These are phyloP conservation scores for Takifugu flavidus DNA, from an alignment of 2,113 vertebrate genomes.

Conservation along the genomic window DNA sequence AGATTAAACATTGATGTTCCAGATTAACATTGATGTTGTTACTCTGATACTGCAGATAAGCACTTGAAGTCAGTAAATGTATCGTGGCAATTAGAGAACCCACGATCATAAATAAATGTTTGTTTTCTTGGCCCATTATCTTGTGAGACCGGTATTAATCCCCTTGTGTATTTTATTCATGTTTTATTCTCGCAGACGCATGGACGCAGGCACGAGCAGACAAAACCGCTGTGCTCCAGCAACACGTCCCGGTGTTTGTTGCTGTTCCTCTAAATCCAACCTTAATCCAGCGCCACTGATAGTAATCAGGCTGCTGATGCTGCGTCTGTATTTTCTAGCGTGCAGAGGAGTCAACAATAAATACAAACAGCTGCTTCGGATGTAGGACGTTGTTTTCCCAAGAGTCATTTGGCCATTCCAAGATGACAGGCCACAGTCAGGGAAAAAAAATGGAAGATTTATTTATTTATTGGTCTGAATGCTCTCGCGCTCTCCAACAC, in stretches of 20 bases:
- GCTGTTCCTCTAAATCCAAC: not conserved
- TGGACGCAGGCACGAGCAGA: not conserved
- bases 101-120: too few relatives aligned
- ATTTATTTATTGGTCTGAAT: not conserved
- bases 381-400: constrained; percentile 31
- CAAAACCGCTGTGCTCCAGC: not conserved
- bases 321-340: constrained; percentile 8
- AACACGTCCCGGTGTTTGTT: constrained; percentile 8
- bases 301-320: not conserved
- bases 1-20: too few relatives aligned
- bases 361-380: constrained; percentile 33
- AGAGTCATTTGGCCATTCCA: constrained; percentile 25
- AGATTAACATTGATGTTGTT: too few relatives aligned
- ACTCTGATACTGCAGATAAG: too few relatives aligned
- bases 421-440: not conserved
- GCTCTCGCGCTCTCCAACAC: not conserved
- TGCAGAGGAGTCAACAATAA: constrained; percentile 33
- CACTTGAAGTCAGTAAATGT: too few relatives aligned
- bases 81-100: too few relatives aligned
- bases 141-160: too few relatives aligned
- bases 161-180: too few relatives aligned
- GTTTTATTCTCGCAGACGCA: not conserved
- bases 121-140: too few relatives aligned
- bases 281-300: too few relatives aligned
- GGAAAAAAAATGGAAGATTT: not conserved